A percentile compares a stretch with the other conserved stretches of the same genome.
Evolutionary conservation across 2,797 vertebrate genomes (phyloP).

Genomic region (Phrynocephalus vlangalii): DNA sequence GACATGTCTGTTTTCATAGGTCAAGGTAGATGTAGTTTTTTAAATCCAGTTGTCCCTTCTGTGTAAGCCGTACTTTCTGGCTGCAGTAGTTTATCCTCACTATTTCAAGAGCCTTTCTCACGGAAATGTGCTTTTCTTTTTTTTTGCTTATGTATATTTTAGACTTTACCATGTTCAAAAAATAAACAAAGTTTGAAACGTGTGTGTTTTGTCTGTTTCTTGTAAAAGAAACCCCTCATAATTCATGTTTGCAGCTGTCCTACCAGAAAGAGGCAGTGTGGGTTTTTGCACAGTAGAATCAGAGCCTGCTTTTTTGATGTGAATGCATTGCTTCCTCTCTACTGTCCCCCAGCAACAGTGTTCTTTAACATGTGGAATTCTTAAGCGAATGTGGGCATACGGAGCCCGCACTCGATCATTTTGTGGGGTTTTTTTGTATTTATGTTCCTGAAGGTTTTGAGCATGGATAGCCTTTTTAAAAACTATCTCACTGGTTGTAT

Average conservation of each 20-base stretch:
- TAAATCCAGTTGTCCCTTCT: constrained; percentile 8
- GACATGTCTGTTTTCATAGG: constrained; percentile 14
- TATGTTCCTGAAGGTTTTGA: neutral
- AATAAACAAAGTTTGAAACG: constrained; percentile 44
- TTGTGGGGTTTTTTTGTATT: neutral
- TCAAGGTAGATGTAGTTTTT: constrained; percentile 30
- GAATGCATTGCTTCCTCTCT: neutral
- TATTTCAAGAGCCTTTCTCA: constrained; percentile 26
- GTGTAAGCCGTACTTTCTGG: constrained; percentile 37
- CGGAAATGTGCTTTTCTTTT: constrained; percentile 37
- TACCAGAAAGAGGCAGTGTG: fast-evolving
- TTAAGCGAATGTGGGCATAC: neutral
- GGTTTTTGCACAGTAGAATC: neutral
- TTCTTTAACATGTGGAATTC: too few species aligned
- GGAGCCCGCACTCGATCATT: neutral
- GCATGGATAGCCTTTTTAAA: neutral
- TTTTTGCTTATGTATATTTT: constrained; percentile 52
- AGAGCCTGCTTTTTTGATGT: neutral
- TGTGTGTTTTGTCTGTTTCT: constrained; percentile 27
- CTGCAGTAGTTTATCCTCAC: constrained; percentile 21
- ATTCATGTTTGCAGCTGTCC: neutral
- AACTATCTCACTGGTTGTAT: too few species aligned
- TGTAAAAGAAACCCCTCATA: neutral
- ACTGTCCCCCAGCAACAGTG: neutral
- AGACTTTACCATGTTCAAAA: constrained; percentile 38